Base-by-base conservation (phyloP, 2,888 invertebrate genomes). In the Thalpophila matura region DNA sequence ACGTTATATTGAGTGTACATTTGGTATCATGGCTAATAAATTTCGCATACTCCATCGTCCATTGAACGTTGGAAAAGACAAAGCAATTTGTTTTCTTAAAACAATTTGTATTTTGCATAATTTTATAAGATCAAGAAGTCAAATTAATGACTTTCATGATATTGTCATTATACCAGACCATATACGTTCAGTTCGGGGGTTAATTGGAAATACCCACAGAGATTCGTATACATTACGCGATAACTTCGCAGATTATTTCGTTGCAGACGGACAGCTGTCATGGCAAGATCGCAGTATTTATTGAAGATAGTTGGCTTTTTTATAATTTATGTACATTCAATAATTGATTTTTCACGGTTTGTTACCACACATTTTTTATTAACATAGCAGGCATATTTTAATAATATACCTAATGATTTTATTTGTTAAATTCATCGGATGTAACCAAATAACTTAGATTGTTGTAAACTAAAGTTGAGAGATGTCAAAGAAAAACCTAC, bases 331-430 rank as follows among this genome's bases (percentile, higher is more conserved):
- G 59, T 58, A 58, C 49, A 58, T 58, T 58, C 57, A 58, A 54
- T 60, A 61, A 61, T 61, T 61, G 61, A 61, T 40, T 62, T 62
- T 62, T 62, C 62, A 62, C 62, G 62, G 62, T 62, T 62, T 62
- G 37, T 62, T 62, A 71, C 70, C 70, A 67, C 66, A 67, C 70
- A 70, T 71, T 71, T 71, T 71, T 71, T 71, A 71, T 65, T 69
- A 69, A 69, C 69, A 70, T 70, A 70, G 69, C 69, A 69, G 69
- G 69, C 65, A 69, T 71, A 72, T 72, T 72, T 72, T 72, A 64
- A 72, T 64, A 72, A 68, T 72, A 68, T 68, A 72, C 71, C 71
- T 70, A 70, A 66, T 69, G 69, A 69, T 69, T 69, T 65, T 65
- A 65, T 65, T 65, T 65, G 65, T 65, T 65, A 65, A 65, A 65